A percentile compares a stretch with the other conserved stretches of the same genome.
These are phyloP conservation scores for Xylophagus ater DNA, from an alignment of 2,888 invertebrate genomes.

Conservation along the genomic window DNA sequence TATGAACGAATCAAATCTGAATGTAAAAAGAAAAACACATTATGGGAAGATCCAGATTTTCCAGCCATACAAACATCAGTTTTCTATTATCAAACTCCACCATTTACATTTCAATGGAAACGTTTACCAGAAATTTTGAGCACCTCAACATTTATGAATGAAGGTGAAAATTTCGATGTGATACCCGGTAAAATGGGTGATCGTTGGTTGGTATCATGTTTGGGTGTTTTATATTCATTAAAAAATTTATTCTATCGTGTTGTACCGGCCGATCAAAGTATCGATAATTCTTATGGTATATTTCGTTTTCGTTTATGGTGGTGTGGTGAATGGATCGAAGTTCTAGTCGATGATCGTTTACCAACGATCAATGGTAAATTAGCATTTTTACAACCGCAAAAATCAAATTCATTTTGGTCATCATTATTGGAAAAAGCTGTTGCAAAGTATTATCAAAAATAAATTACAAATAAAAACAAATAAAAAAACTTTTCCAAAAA, in stretches of 20 bases:
- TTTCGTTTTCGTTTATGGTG: slow-evolving; percentile 88
- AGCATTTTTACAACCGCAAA: slow-evolving; percentile 73
- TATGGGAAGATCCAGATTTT: slow-evolving; percentile 89
- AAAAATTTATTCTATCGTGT: slow-evolving; percentile 84
- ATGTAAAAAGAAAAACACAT: slow-evolving; percentile 65
- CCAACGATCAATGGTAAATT: slow-evolving; percentile 79
- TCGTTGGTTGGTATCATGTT: slow-evolving; percentile 80
- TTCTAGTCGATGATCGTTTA: slow-evolving; percentile 76
- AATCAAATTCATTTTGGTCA: slow-evolving; percentile 79
- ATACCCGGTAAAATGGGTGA: slow-evolving; percentile 83
- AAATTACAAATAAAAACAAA: too few relatives aligned
- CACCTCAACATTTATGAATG: slow-evolving; percentile 49
- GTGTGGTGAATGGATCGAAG: slow-evolving; percentile 89
- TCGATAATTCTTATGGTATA: slow-evolving; percentile 61
- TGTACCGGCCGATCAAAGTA: slow-evolving; percentile 80
- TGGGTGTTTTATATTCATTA: slow-evolving; percentile 72
- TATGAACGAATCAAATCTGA: slow-evolving; percentile 73
- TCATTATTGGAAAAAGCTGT: slow-evolving; percentile 85
- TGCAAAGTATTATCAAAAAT: too few relatives aligned
- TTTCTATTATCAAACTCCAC: slow-evolving; percentile 90
- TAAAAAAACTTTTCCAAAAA: too few relatives aligned
- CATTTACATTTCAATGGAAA: slow-evolving; percentile 86
- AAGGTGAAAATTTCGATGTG: slow-evolving; percentile 65
- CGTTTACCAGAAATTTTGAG: slow-evolving; percentile 72
- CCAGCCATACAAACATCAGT: slow-evolving; percentile 79